phyloP scores from a whole-genome alignment of 2,888 invertebrate genomes.

The Diloba caeruleocephala region DNA sequence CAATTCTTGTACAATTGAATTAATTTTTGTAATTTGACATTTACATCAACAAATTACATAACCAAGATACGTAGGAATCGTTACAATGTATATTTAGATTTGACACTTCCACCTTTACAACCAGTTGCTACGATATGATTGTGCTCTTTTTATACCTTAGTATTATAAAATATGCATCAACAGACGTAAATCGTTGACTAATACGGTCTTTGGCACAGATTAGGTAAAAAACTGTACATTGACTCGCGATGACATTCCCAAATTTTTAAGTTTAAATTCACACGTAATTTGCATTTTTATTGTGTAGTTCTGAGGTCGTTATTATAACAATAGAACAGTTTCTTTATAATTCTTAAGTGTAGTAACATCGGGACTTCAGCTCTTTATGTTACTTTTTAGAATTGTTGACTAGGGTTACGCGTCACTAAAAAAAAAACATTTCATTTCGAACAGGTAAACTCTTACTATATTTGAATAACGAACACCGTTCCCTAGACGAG shows the following conservation, averaged over 20 bases:
- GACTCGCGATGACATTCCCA: slow-evolving; percentile 48
- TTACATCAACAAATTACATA: neutral
- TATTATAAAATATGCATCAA: slow-evolving; percentile 4
- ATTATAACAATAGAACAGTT: slow-evolving; percentile 33
- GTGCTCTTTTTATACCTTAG: neutral
- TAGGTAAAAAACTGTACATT: slow-evolving; percentile 47
- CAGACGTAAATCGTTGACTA: slow-evolving; percentile 3
- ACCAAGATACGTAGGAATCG: no score
- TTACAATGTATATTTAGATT: no score
- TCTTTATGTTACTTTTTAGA: slow-evolving; percentile 1
- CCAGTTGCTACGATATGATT: neutral
- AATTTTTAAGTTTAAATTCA: slow-evolving; percentile 48
- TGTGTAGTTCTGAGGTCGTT: slow-evolving; percentile 34
- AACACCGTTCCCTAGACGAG: no score
- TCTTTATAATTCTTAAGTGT: slow-evolving; percentile 22
- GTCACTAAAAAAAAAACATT: no score
- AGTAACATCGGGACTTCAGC: slow-evolving; percentile 8
- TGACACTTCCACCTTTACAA: neutral
- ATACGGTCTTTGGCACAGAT: slow-evolving; percentile 14
- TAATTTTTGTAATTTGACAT: no score
- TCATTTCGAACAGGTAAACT: no score
- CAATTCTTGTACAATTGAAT: no score
- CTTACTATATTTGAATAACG: no score
- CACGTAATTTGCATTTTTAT: slow-evolving; percentile 49
- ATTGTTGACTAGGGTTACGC: no score